Percentiles rank a stretch among this genome's conserved stretches.
Evolutionary conservation across 2,113 vertebrate species (phyloP).

Genomic region (Colossoma macropomum): DNA sequence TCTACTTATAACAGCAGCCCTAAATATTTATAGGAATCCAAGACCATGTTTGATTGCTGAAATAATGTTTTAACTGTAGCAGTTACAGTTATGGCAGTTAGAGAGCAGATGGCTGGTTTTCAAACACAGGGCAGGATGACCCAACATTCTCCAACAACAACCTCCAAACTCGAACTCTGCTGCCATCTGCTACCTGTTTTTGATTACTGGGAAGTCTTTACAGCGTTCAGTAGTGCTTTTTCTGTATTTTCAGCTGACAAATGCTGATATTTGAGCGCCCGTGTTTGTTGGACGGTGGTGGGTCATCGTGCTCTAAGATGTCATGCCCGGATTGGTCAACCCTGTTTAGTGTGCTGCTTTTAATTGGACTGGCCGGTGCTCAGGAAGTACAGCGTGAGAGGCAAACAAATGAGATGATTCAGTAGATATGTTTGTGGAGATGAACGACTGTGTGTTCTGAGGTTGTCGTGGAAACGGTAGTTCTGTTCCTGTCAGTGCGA

Average conservation of each 20-base stretch:
- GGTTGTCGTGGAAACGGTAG: constrained; percentile 50
- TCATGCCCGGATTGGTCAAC: not conserved
- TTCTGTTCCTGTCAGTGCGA: constrained; percentile 36
- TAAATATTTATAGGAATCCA: not conserved
- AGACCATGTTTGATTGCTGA: not conserved
- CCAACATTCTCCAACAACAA: not conserved
- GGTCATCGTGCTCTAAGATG: not conserved
- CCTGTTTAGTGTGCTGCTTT: not conserved
- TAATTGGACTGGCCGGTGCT: not conserved
- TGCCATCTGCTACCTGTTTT: not conserved
- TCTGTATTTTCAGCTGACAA: not conserved
- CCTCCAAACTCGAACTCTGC: too few relatives aligned
- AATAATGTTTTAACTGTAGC: not conserved
- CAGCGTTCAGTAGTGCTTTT: too few relatives aligned
- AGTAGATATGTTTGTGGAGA: not conserved
- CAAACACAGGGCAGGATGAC: not conserved
- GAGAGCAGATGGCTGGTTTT: not conserved
- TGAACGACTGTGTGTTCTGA: not conserved
- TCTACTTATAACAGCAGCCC: not conserved
- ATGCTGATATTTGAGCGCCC: not conserved
- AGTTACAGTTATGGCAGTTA: not conserved
- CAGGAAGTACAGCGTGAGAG: not conserved
- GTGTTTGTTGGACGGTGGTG: not conserved
- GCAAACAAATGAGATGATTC: not conserved
- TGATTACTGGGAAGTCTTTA: too few relatives aligned